Evolutionary conservation across 2,888 invertebrate genomes (phyloP).

Genomic region (Brachyptera putata): DNA sequence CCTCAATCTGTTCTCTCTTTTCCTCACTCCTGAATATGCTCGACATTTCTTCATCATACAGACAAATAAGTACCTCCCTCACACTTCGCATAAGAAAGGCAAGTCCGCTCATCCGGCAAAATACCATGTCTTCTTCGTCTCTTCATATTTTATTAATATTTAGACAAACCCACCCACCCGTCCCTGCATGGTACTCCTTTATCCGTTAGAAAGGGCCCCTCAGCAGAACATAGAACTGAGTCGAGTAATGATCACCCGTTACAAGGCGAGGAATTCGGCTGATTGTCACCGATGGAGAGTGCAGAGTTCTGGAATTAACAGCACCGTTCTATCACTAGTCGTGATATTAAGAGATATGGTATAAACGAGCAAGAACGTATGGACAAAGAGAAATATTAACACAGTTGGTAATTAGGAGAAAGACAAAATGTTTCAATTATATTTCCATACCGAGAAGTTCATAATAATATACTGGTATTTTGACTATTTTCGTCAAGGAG

Average conservation of each 20-base stretch:
- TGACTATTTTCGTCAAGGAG: too few relatives aligned
- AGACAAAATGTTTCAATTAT: conserved; percentile 11
- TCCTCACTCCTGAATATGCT: too few relatives aligned
- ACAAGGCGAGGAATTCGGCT: conserved; percentile 17
- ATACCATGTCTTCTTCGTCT: conserved; percentile 8
- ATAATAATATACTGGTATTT: too few relatives aligned
- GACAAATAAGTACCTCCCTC: conserved; percentile 4
- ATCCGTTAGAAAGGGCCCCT: not conserved
- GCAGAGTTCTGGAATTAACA: conserved; percentile 4
- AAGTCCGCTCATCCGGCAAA: conserved; percentile 6
- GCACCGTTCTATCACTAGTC: conserved; percentile 1
- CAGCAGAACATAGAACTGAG: not conserved
- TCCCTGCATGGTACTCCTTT: not conserved
- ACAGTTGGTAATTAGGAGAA: conserved; percentile 4
- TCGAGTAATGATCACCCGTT: conserved; percentile 14
- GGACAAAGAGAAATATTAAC: conserved; percentile 6
- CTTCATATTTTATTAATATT: conserved; percentile 24
- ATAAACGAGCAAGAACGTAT: not conserved
- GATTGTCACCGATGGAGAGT: conserved; percentile 11
- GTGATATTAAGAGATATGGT: too few relatives aligned
- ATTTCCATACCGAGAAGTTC: not conserved
- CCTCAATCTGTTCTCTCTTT: too few relatives aligned
- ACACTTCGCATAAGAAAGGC: not conserved
- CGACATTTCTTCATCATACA: conserved; percentile 15
- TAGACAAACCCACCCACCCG: not conserved